Conservation (phyloP, 2,113 vertebrate genomes). For the rat (Rattus norvegicus) region DNA sequence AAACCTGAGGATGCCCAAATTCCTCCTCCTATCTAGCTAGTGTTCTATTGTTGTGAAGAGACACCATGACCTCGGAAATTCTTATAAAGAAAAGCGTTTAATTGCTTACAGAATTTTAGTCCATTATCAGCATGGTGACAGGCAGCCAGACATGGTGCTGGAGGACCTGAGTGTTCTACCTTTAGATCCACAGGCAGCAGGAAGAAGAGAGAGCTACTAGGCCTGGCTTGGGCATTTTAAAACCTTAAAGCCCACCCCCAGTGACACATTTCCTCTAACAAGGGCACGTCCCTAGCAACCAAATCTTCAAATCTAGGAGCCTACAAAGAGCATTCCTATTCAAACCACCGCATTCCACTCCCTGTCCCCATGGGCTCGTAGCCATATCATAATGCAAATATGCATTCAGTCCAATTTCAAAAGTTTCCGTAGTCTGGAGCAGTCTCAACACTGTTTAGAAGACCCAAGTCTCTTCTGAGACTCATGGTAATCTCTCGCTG, state of each 20-base stretch:
- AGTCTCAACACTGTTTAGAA: neutral
- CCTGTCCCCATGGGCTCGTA: neutral
- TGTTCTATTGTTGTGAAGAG: neutral
- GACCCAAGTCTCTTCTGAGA: neutral
- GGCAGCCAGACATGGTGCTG: neutral
- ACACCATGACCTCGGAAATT: neutral
- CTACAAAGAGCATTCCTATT: neutral
- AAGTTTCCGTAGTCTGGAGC: neutral
- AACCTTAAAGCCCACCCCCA: neutral
- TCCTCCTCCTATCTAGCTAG: too few species aligned
- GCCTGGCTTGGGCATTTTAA: neutral
- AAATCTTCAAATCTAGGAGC: neutral
- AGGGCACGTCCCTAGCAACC: neutral
- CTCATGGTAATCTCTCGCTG: neutral
- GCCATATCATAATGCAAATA: neutral
- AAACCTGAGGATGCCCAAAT: neutral
- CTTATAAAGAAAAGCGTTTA: neutral
- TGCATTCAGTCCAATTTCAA: neutral
- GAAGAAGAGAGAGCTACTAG: neutral
- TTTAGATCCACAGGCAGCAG: neutral
- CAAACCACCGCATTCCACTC: neutral
- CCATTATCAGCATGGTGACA: neutral
- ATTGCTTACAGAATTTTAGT: neutral
- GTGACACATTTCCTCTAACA: neutral
- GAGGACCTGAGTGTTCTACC: neutral